Evolutionary conservation across 2,113 vertebrate genomes (phyloP).

Genomic region (Buteo buteo): DNA sequence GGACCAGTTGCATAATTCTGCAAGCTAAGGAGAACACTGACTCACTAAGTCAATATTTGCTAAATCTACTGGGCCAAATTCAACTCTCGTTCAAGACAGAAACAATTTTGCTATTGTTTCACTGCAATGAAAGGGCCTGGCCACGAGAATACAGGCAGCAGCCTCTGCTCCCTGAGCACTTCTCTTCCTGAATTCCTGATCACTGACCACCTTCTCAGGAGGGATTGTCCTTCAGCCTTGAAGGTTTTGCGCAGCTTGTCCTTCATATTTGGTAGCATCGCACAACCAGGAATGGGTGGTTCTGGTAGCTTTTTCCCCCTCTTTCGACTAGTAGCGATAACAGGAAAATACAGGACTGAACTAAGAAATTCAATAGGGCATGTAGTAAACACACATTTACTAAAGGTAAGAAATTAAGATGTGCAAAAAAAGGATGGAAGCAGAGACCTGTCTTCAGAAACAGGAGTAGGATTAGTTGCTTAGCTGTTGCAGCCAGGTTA

Average conservation of each 20-base stretch:
- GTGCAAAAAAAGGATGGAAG: neutral
- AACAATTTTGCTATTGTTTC: neutral
- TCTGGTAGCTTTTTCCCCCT: neutral
- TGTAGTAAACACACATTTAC: neutral
- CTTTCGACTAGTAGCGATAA: neutral
- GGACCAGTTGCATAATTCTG: slow-evolving; percentile 22
- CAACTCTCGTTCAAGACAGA: neutral
- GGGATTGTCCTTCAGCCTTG: neutral
- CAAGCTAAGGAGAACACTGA: slow-evolving; percentile 37
- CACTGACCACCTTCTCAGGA: neutral
- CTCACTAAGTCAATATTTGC: slow-evolving; percentile 59
- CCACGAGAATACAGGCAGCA: neutral
- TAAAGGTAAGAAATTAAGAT: neutral
- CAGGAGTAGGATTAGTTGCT: neutral
- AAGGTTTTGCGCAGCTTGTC: neutral
- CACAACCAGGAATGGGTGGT: neutral
- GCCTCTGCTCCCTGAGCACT: neutral
- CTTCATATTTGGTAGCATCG: neutral
- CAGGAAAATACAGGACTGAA: neutral
- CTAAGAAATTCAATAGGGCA: neutral
- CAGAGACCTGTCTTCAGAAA: neutral
- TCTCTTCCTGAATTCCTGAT: neutral
- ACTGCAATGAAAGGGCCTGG: neutral
- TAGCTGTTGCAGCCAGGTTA: neutral
- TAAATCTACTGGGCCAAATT: slow-evolving; percentile 28